These are phyloP conservation scores for Tadarida brasiliensis DNA, from an alignment of 2,797 vertebrate genomes.

Conservation along the genomic window DNA sequence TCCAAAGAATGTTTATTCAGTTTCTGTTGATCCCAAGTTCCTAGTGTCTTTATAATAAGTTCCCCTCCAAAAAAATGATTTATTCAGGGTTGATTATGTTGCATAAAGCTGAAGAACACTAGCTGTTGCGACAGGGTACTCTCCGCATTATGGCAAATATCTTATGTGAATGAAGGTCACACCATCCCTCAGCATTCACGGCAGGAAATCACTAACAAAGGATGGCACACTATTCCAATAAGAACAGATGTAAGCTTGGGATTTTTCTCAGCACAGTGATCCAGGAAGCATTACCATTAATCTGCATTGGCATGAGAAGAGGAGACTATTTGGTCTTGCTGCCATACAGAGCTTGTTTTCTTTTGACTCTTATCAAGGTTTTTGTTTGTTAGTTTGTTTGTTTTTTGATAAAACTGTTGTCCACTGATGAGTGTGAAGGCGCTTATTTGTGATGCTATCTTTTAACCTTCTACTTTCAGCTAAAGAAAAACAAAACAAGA, in stretches of 20 bases:
- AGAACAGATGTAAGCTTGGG: background rate
- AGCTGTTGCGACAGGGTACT: background rate
- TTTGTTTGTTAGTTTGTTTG: background rate
- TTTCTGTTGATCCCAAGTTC: background rate
- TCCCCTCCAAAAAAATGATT: background rate
- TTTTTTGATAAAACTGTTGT: background rate
- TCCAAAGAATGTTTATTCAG: background rate
- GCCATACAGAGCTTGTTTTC: background rate
- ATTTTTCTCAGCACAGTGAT: background rate
- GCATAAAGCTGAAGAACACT: background rate
- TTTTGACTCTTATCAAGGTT: background rate
- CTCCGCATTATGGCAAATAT: too few relatives aligned
- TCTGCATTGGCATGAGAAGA: background rate
- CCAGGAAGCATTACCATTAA: background rate
- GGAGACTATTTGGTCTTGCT: background rate
- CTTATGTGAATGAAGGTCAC: fast-evolving
- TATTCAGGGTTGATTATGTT: background rate
- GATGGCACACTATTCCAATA: too few relatives aligned
- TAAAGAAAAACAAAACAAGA: background rate
- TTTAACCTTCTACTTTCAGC: background rate
- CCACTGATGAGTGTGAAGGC: background rate
- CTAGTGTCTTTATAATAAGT: background rate
- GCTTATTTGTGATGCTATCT: background rate
- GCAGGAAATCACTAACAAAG: background rate
- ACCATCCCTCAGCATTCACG: fast-evolving